Percentiles rank a stretch among this genome's conserved stretches.
These are phyloP conservation scores for Dasypus novemcinctus DNA, from an alignment of 2,113 vertebrate genomes.

Conservation along the genomic window DNA sequence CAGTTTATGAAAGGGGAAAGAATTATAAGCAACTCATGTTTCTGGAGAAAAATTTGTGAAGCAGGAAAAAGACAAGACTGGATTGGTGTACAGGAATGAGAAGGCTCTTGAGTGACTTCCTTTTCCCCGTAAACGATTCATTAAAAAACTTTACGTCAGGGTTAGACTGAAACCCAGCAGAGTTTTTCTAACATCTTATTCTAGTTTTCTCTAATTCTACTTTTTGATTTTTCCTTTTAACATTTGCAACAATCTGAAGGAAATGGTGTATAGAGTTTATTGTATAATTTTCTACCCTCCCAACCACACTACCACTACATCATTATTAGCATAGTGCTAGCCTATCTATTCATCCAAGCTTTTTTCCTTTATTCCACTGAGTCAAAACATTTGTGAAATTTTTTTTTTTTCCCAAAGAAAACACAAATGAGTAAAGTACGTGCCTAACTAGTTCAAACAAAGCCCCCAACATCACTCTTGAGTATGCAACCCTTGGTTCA, in stretches of 20 bases:
- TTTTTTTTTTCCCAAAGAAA: not conserved
- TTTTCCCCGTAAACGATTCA: not conserved
- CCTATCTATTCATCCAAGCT: not conserved
- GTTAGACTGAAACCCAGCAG: not conserved
- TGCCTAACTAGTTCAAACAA: constrained; percentile 25
- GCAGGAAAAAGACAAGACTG: not conserved
- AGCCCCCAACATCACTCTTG: not conserved
- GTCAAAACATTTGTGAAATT: not conserved
- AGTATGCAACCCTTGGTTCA: not conserved
- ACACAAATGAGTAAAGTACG: not conserved
- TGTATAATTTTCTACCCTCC: not conserved
- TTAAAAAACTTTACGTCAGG: not conserved
- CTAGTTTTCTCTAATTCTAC: not conserved
- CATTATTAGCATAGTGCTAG: not conserved
- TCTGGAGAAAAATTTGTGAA: not conserved
- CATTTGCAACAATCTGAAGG: not conserved
- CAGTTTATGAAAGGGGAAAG: not conserved
- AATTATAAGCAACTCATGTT: not conserved
- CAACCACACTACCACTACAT: not conserved
- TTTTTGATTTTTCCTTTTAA: constrained; percentile 5
- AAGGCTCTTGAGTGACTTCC: not conserved
- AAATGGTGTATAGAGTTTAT: not conserved
- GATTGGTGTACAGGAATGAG: not conserved
- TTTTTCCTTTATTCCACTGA: not conserved
- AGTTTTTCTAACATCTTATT: not conserved